These are phyloP conservation scores for Sebastes hubbsi DNA, from an alignment of 2,797 vertebrate species.

Conservation along the genomic window DNA sequence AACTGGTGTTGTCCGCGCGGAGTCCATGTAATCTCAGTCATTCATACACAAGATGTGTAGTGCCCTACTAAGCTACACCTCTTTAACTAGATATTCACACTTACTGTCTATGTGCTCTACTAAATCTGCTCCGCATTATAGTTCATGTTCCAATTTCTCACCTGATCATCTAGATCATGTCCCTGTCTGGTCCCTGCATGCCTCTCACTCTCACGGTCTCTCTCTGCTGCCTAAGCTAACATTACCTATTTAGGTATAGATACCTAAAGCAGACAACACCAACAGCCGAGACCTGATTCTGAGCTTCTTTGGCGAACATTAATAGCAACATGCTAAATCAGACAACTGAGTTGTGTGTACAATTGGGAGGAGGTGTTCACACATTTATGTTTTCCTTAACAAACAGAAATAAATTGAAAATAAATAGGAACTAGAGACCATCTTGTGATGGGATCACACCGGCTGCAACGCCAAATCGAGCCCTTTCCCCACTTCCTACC, in stretches of 20 bases:
- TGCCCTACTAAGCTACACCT: neutral
- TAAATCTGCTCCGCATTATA: neutral
- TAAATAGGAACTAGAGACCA: neutral
- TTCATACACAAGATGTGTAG: neutral
- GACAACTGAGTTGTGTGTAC: no score
- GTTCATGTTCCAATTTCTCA: neutral
- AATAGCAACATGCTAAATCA: no score
- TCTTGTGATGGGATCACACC: neutral
- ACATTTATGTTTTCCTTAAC: neutral
- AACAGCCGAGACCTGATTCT: no score
- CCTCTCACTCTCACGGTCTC: neutral
- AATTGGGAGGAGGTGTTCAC: neutral
- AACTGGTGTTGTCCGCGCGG: neutral
- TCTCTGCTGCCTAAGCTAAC: neutral
- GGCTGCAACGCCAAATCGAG: neutral
- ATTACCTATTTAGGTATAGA: no score
- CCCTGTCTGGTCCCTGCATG: neutral
- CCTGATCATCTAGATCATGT: neutral
- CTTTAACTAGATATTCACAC: neutral
- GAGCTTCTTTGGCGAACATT: no score
- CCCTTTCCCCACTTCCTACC: no score
- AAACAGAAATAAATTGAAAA: neutral
- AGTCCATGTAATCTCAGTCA: neutral
- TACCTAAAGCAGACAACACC: no score
- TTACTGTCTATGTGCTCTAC: neutral